Evolutionary conservation across 2,888 invertebrate genomes (phyloP).

Genomic region (Hylaea fasciaria): DNA sequence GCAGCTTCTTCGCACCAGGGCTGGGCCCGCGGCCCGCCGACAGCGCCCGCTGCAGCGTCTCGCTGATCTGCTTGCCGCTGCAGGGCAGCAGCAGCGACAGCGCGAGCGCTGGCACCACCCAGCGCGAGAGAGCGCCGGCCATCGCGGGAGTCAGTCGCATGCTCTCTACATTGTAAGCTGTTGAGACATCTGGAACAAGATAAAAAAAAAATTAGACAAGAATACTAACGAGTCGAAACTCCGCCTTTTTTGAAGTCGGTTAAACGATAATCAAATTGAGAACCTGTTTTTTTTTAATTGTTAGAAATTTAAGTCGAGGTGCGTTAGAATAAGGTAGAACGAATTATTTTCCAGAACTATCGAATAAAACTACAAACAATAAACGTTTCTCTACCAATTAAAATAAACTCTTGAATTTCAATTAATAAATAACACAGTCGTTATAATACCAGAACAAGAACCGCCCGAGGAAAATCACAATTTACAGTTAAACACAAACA

Average conservation of each 20-base stretch:
- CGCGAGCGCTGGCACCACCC: conserved; percentile 64
- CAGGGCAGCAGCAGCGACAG: conserved; percentile 52
- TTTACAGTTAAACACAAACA: conserved; percentile 28
- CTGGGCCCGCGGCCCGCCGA: conserved; percentile 81
- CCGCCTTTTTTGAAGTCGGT: too few species aligned
- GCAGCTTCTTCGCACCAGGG: conserved; percentile 81
- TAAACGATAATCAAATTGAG: too few species aligned
- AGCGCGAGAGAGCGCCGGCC: conserved; percentile 50
- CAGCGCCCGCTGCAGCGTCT: conserved; percentile 81
- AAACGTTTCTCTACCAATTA: too few species aligned
- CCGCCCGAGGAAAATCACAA: conserved; percentile 14
- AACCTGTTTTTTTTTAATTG: too few species aligned
- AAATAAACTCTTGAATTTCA: background rate
- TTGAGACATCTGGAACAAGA: conserved; percentile 49
- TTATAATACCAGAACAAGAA: conserved; percentile 7
- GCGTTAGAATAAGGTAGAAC: too few species aligned
- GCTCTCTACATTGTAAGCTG: conserved; percentile 45
- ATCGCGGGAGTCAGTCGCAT: conserved; percentile 14
- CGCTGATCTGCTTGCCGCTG: conserved; percentile 79
- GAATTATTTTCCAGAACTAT: background rate
- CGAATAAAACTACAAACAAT: background rate
- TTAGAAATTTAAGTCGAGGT: too few species aligned
- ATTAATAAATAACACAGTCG: conserved; percentile 15
- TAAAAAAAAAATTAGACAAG: background rate
- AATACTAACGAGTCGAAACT: too few species aligned